A percentile compares a stretch with the other conserved stretches of the same genome.
Conservation (phyloP, 2,888 invertebrate genomes). For the Danaus chrysippus region DNA sequence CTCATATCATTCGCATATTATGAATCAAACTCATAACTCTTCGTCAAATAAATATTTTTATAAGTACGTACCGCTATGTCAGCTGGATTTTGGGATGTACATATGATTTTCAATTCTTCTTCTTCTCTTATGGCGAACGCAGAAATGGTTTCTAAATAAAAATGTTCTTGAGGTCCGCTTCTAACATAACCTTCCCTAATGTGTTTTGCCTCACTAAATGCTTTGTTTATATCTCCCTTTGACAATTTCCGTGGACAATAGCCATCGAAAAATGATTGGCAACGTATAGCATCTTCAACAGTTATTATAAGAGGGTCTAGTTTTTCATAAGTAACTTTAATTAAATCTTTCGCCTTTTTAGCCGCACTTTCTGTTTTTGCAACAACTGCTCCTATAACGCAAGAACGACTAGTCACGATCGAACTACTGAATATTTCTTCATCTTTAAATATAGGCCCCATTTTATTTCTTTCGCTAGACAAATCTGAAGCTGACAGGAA, state of each 20-base stretch:
- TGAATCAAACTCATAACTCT: too few species aligned
- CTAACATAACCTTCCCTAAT: constrained; percentile 83
- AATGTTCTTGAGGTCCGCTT: constrained; percentile 92
- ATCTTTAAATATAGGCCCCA: constrained; percentile 87
- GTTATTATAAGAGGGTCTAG: constrained; percentile 88
- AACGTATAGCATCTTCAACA: constrained; percentile 90
- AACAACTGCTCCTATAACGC: constrained; percentile 87
- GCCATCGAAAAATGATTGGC: constrained; percentile 82
- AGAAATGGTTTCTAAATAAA: constrained; percentile 90
- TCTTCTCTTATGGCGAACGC: constrained; percentile 83
- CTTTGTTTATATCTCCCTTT: constrained; percentile 83
- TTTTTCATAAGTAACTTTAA: constrained; percentile 88
- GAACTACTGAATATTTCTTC: constrained; percentile 89
- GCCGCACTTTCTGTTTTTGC: constrained; percentile 88
- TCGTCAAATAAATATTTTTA: not conserved
- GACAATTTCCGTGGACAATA: constrained; percentile 75
- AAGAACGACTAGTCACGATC: constrained; percentile 87
- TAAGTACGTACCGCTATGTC: constrained; percentile 80
- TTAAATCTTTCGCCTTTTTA: constrained; percentile 87
- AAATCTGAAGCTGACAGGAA: constrained; percentile 89
- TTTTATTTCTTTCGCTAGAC: constrained; percentile 79
- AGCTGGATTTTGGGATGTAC: constrained; percentile 89
- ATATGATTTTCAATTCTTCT: constrained; percentile 90
- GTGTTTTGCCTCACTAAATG: constrained; percentile 82
- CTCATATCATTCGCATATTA: too few species aligned